Percentiles rank a stretch among this genome's conserved stretches.
phyloP scores from a whole-genome alignment of 2,888 invertebrate species.

The Schizotus pectinicornis region DNA sequence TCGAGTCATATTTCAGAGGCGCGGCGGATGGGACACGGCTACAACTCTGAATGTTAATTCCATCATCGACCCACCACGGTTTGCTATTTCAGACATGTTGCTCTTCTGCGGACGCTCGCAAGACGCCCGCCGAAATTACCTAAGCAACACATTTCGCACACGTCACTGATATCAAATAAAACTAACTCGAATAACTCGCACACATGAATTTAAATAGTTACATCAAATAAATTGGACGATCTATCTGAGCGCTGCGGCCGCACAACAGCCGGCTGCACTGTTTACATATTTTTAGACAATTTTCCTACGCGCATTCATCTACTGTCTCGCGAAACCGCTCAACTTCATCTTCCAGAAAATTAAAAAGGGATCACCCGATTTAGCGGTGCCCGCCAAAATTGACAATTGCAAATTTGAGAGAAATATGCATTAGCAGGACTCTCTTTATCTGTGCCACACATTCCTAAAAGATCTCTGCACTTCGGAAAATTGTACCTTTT shows the following conservation, averaged over 20 bases:
- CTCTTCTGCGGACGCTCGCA: conserved; percentile 34
- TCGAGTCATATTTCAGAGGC: conserved; percentile 61
- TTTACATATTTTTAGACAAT: conserved; percentile 2
- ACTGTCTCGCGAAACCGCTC: too few species aligned
- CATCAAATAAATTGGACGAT: conserved; percentile 8
- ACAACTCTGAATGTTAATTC: conserved; percentile 60
- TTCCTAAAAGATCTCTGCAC: too few species aligned
- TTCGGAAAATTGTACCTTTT: too few species aligned
- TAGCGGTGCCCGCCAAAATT: too few species aligned
- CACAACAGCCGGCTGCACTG: conserved; percentile 3
- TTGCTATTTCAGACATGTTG: conserved; percentile 52
- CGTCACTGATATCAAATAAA: conserved; percentile 28
- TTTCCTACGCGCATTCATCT: too few species aligned
- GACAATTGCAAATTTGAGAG: too few species aligned
- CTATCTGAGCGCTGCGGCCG: conserved; percentile 2
- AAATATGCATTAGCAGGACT: too few species aligned
- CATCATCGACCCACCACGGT: conserved; percentile 52
- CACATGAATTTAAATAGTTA: background rate
- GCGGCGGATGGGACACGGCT: conserved; percentile 53
- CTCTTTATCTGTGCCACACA: too few species aligned
- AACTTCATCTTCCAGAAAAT: too few species aligned
- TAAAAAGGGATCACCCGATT: too few species aligned
- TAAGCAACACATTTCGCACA: conserved; percentile 45
- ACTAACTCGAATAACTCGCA: conserved; percentile 9
- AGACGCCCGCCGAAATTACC: conserved; percentile 42